phyloP scores from a whole-genome alignment of 2,888 invertebrate genomes.

The Caprella mutica region DNA sequence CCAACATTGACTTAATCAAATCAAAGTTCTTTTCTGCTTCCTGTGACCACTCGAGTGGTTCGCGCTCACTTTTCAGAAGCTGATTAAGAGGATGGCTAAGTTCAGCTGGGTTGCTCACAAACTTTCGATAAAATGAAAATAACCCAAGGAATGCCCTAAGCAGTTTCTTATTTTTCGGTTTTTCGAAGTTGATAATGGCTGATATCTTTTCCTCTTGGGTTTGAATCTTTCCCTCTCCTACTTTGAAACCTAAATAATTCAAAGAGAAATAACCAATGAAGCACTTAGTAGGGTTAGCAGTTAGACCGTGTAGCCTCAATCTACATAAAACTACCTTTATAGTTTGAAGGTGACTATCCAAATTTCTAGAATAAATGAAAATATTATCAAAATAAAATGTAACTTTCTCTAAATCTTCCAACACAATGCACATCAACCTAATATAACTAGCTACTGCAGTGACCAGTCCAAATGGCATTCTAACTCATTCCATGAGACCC shows the following conservation, averaged over 20 bases:
- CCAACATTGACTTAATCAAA: too few species aligned
- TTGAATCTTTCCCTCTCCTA: not conserved
- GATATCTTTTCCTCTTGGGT: not conserved
- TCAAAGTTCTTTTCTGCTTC: too few species aligned
- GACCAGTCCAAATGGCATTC: conserved; percentile 8
- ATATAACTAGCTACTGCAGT: not conserved
- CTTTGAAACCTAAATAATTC: not conserved
- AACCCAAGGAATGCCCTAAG: not conserved
- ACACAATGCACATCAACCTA: conserved; percentile 3
- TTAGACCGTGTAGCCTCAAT: not conserved
- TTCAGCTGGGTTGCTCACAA: not conserved
- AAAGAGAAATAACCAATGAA: not conserved
- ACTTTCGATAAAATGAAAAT: conserved; percentile 1
- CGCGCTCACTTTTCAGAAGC: too few species aligned
- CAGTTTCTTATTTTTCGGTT: not conserved
- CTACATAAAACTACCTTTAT: not conserved
- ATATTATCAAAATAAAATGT: conserved; percentile 6
- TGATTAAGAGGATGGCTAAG: too few species aligned
- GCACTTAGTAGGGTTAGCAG: conserved; percentile 1
- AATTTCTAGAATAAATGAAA: not conserved
- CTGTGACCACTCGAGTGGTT: too few species aligned
- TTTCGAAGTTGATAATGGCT: not conserved
- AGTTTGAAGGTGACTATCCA: not conserved
- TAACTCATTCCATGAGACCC: not conserved
- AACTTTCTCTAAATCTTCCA: not conserved